Evolutionary conservation across 2,888 invertebrate genomes (phyloP), one percentile per base, ranked within the genome.

Genomic region (Cynaeus angustus): DNA sequence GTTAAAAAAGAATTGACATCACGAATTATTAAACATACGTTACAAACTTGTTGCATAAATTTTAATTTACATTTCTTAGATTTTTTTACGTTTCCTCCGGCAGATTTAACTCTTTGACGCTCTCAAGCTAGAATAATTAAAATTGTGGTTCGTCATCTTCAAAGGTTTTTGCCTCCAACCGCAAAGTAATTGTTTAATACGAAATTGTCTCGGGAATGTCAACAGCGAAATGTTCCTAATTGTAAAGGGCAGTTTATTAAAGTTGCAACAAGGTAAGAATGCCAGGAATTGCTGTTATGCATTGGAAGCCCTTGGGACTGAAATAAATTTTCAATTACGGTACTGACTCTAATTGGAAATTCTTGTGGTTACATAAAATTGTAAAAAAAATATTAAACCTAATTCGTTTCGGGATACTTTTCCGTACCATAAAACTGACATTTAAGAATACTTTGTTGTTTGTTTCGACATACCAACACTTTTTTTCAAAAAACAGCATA

Each of bases 1-100:
- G 26, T 56, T 56, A 7, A 33, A 56, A 56, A 56, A 41, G 41
- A 56, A 14, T 56, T 56, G 33, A 33, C 33, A 33, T 33, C 33
- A 3, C 21, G 4, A 21, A 21, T 21, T 21, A 21, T 21, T 21
- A 21, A 21, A 21, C 21, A 21, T 21, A 21, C 21, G 21, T 4
- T 21, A 4, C 21, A 21, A 21, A 21, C 1, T 3, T 21, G 1
- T 4, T 21, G 4, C 21, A 21, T 3, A 21, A 21, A 21, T 21
- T 21, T 21, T 4, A 21, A 21, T n/a, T n/a, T n/a, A n/a, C n/a
- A n/a, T n/a, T n/a, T n/a, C n/a, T n/a, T n/a, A n/a, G n/a, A n/a
- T n/a, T n/a, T n/a, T n/a, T n/a, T n/a, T n/a, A n/a, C n/a, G 7
- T 28, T 28, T 28, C 28, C 28, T 28, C 5, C 9, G 1, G 33